Evolutionary conservation across 2,888 invertebrate genomes (phyloP).

Genomic region (Agrochola macilenta): DNA sequence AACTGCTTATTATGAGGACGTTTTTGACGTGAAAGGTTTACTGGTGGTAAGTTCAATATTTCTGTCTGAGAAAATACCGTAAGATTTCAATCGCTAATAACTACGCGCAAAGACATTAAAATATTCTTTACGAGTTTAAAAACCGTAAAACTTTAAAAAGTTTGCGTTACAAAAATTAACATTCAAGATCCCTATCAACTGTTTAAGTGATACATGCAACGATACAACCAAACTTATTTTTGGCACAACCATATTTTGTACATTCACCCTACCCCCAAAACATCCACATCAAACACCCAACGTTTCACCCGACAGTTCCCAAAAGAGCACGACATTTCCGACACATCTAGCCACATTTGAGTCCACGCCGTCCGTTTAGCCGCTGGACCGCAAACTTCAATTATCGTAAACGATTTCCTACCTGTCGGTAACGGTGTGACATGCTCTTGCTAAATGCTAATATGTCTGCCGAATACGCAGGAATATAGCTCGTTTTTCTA

Average conservation of each 20-base stretch:
- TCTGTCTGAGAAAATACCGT: too few relatives aligned
- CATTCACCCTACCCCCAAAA: too few relatives aligned
- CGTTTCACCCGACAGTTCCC: too few relatives aligned
- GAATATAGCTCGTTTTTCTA: too few relatives aligned
- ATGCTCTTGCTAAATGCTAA: slow-evolving; percentile 9
- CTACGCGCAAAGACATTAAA: too few relatives aligned
- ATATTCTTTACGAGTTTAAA: background rate
- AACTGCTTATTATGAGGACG: background rate
- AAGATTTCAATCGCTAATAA: too few relatives aligned
- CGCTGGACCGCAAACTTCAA: slow-evolving; percentile 66
- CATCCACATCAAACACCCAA: background rate
- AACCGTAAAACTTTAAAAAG: too few relatives aligned
- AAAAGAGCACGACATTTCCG: slow-evolving; percentile 22
- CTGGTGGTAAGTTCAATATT: too few relatives aligned
- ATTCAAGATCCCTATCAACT: background rate
- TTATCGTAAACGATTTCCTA: slow-evolving; percentile 60
- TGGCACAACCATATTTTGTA: background rate
- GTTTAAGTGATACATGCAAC: background rate
- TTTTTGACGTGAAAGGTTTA: background rate
- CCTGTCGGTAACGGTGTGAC: slow-evolving; percentile 26
- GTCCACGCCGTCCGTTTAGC: slow-evolving; percentile 47
- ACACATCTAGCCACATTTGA: slow-evolving; percentile 14
- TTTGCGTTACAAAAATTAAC: too few relatives aligned
- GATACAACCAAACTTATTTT: background rate
- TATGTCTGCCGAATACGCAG: background rate